phyloP scores from a whole-genome alignment of 2,888 invertebrate species.

The Cantharis rufa region DNA sequence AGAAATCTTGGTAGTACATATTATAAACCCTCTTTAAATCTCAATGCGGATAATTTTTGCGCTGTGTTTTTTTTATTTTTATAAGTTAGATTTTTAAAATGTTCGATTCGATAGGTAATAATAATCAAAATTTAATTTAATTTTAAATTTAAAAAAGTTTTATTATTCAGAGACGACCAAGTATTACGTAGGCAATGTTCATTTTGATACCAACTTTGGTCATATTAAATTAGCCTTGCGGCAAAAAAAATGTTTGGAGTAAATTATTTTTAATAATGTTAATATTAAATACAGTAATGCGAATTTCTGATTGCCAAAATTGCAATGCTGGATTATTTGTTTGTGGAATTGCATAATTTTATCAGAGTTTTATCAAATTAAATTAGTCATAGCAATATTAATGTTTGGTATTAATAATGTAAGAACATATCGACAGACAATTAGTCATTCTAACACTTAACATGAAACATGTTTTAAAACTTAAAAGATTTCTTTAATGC shows the following conservation, averaged over 20 bases:
- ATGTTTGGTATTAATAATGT: slow-evolving; percentile 36
- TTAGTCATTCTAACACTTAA: slow-evolving; percentile 22
- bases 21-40: slow-evolving; percentile 37
- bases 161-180: too few relatives aligned
- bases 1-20: slow-evolving; percentile 36
- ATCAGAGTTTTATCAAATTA: background rate
- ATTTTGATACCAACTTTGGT: too few relatives aligned
- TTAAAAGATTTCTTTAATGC: slow-evolving; percentile 15
- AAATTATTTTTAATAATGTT: too few relatives aligned
- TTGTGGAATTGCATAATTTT: background rate
- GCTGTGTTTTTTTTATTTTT: background rate
- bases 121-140: background rate
- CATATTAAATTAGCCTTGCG: too few relatives aligned
- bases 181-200: too few relatives aligned
- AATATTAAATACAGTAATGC: too few relatives aligned
- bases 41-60: slow-evolving; percentile 26
- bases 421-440: slow-evolving; percentile 17
- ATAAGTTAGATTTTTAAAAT: background rate
- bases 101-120: background rate
- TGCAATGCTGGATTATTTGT: background rate
- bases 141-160: too few relatives aligned
- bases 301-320: background rate
- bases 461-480: slow-evolving; percentile 18
- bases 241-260: too few relatives aligned
- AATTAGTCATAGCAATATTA: background rate